A percentile compares a stretch with the other conserved stretches of the same genome.
These are phyloP conservation scores for Cyclargus thomasi DNA, from an alignment of 1,140 invertebrate genomes.

Conservation along the genomic window DNA sequence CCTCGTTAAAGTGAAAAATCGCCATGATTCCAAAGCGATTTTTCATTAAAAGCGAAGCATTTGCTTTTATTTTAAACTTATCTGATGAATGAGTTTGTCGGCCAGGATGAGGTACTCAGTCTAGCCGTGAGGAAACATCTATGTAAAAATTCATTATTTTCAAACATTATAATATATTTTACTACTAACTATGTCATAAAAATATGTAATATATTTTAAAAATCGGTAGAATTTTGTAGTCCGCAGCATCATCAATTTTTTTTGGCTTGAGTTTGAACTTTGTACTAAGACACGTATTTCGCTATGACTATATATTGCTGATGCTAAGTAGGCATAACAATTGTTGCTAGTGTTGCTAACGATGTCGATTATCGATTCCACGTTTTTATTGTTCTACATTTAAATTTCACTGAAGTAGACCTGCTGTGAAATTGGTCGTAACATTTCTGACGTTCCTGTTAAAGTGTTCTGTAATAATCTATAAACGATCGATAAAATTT, in stretches of 20 bases:
- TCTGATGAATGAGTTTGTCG: constrained; percentile 5
- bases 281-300: background rate
- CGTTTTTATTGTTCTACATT: constrained; percentile 2
- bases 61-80: constrained; percentile 10
- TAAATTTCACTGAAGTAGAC: constrained; percentile 1
- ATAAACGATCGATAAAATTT: constrained; percentile 7
- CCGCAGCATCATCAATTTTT: background rate
- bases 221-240: background rate
- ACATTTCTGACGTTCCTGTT: constrained; percentile 5
- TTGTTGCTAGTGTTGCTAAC: background rate
- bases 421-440: constrained; percentile 13
- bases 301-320: background rate
- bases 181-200: background rate
- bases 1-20: constrained; percentile 9
- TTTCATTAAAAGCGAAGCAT: constrained; percentile 10
- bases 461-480: constrained; percentile 4
- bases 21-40: constrained; percentile 6
- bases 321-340: background rate
- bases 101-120: background rate
- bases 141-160: background rate
- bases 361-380: constrained; percentile 1
- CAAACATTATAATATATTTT: background rate
- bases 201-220: too few relatives aligned
- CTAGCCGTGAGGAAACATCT: background rate
- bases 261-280: background rate